Evolutionary conservation across 2,888 invertebrate genomes (phyloP).

Genomic region (Drosophila eohydei): DNA sequence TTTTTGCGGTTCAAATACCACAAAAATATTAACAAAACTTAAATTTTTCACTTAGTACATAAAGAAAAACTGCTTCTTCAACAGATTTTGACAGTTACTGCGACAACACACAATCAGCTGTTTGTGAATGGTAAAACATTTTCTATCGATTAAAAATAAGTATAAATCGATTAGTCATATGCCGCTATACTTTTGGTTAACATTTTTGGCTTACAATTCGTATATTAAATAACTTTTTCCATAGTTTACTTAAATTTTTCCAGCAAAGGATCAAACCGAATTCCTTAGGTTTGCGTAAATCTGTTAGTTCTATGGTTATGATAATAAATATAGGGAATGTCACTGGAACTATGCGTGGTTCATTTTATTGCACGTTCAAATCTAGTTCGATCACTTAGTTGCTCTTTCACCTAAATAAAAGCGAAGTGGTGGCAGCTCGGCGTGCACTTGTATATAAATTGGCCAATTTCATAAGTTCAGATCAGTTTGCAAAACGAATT

Average conservation of each 20-base stretch:
- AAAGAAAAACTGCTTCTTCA: slow-evolving; percentile 51
- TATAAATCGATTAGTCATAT: background rate
- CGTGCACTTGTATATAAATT: slow-evolving; percentile 38
- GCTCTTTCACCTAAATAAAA: slow-evolving; percentile 44
- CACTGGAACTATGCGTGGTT: background rate
- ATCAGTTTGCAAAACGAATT: slow-evolving; percentile 40
- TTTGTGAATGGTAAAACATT: slow-evolving; percentile 14
- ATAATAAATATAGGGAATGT: slow-evolving; percentile 1
- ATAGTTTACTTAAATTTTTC: background rate
- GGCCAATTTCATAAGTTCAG: slow-evolving; percentile 62
- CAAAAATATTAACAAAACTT: slow-evolving; percentile 30
- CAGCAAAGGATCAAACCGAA: background rate
- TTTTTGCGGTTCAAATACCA: slow-evolving; percentile 9
- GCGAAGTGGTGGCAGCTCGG: slow-evolving; percentile 48
- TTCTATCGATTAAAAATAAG: slow-evolving; percentile 2
- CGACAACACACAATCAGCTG: slow-evolving; percentile 19
- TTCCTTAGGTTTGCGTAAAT: background rate
- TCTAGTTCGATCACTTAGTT: slow-evolving; percentile 9
- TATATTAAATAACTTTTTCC: background rate
- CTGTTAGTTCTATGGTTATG: background rate
- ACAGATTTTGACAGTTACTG: slow-evolving; percentile 37
- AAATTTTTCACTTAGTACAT: slow-evolving; percentile 60
- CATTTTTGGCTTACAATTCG: background rate
- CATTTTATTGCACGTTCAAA: background rate
- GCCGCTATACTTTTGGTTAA: background rate